Evolutionary conservation across 2,797 vertebrate genomes (phyloP).

Genomic region (Coccyzus lansbergi): DNA sequence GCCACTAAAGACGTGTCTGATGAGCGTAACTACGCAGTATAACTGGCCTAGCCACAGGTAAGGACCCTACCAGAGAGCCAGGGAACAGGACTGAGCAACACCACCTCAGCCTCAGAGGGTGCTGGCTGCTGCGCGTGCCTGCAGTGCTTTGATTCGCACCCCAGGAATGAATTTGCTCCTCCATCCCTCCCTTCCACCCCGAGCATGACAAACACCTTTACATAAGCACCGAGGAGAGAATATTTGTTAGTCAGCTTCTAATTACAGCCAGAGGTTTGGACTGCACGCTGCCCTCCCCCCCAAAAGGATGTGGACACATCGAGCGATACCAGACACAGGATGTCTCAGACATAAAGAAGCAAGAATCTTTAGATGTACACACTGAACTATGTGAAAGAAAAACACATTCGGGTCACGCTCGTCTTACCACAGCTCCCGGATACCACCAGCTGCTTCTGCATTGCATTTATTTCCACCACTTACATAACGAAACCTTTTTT

Average conservation of each 20-base stretch:
- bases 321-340: accelerated
- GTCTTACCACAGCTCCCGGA: not conserved
- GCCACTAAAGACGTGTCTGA: not conserved
- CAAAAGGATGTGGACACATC: not conserved
- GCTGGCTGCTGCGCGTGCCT: not conserved
- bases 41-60: not conserved
- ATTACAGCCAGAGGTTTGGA: not conserved
- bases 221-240: not conserved
- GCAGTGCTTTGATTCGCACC: not conserved
- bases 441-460: accelerated
- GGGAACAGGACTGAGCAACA: not conserved
- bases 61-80: accelerated
- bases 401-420: not conserved
- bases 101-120: not conserved
- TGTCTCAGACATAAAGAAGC: not conserved
- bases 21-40: accelerated
- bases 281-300: not conserved
- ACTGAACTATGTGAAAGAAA: not conserved
- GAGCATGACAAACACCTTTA: not conserved
- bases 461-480: not conserved
- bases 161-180: not conserved
- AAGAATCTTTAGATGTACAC: accelerated
- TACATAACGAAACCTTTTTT: not conserved
- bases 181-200: not conserved
- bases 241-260: not conserved